These are phyloP conservation scores for Pocota personata DNA, from an alignment of 2,888 invertebrate species.

Conservation along the genomic window DNA sequence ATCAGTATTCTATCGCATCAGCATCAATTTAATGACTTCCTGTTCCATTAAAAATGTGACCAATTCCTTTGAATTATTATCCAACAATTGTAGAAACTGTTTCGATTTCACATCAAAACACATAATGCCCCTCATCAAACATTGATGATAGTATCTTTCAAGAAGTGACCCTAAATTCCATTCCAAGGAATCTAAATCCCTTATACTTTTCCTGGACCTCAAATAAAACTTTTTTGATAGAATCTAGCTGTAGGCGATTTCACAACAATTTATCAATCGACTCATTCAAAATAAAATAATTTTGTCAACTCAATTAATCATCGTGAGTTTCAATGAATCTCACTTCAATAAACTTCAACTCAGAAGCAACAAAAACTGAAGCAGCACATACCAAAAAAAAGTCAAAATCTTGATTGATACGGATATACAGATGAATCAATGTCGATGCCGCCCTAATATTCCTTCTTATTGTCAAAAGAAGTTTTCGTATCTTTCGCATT, in stretches of 20 bases:
- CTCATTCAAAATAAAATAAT: conserved; percentile 33
- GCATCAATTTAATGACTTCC: conserved; percentile 1
- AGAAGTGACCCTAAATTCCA: neutral
- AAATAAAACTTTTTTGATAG: conserved; percentile 19
- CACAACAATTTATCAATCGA: conserved; percentile 45
- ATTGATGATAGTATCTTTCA: conserved; percentile 9
- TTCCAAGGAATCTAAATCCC: neutral
- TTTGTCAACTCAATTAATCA: conserved; percentile 55
- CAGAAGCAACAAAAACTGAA: neutral
- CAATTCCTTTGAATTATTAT: conserved; percentile 30
- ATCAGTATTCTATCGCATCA: neutral
- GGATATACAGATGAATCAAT: conserved; percentile 52
- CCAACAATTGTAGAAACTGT: neutral
- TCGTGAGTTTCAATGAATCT: conserved; percentile 26
- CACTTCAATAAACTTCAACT: conserved; percentile 35
- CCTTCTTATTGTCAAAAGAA: conserved; percentile 18
- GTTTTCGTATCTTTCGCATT: neutral
- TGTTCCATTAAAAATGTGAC: conserved; percentile 5
- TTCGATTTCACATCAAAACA: neutral
- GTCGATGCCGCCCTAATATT: conserved; percentile 13
- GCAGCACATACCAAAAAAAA: conserved; percentile 1
- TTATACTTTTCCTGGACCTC: conserved; percentile 6
- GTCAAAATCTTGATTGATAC: conserved; percentile 47
- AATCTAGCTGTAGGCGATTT: conserved; percentile 13
- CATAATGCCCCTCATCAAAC: conserved; percentile 19